Evolutionary conservation across 2,888 invertebrate species (phyloP).

Genomic region (Hirtodrosophila alboralis): DNA sequence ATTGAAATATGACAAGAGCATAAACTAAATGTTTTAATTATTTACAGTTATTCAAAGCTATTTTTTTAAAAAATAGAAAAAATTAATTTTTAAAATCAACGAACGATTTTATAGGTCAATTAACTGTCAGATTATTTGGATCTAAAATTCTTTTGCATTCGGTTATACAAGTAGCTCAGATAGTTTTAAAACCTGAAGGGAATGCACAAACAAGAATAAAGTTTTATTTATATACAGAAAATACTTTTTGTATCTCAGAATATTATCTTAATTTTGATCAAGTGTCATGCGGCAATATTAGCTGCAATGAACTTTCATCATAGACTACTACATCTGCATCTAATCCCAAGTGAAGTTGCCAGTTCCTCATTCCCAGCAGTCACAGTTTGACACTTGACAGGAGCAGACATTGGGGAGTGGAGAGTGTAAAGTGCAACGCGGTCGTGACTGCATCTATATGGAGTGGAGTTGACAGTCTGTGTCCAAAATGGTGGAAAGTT

Average conservation of each 20-base stretch:
- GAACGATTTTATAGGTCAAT: too few relatives aligned
- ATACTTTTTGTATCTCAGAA: not conserved
- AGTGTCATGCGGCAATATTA: slow-evolving; percentile 4
- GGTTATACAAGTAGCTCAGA: too few relatives aligned
- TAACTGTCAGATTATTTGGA: too few relatives aligned
- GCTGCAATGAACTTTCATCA: not conserved
- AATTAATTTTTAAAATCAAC: too few relatives aligned
- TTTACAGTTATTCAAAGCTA: too few relatives aligned
- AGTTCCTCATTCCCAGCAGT: slow-evolving; percentile 4
- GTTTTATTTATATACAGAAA: not conserved
- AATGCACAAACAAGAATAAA: too few relatives aligned
- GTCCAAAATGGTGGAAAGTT: slow-evolving; percentile 47
- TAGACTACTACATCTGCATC: not conserved
- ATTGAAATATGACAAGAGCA: too few relatives aligned
- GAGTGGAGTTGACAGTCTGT: slow-evolving; percentile 38
- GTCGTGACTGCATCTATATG: slow-evolving; percentile 32
- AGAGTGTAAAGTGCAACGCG: slow-evolving; percentile 15
- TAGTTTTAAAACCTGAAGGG: too few relatives aligned
- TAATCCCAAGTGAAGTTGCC: slow-evolving; percentile 9
- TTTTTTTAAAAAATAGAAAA: too few relatives aligned
- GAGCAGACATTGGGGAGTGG: slow-evolving; percentile 3
- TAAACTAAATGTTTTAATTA: too few relatives aligned
- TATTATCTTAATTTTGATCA: not conserved
- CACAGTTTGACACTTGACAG: slow-evolving; percentile 39
- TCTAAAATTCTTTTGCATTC: too few relatives aligned